Evolutionary conservation across 2,113 vertebrate genomes (phyloP).

Genomic region (Hemiscyllium ocellatum): DNA sequence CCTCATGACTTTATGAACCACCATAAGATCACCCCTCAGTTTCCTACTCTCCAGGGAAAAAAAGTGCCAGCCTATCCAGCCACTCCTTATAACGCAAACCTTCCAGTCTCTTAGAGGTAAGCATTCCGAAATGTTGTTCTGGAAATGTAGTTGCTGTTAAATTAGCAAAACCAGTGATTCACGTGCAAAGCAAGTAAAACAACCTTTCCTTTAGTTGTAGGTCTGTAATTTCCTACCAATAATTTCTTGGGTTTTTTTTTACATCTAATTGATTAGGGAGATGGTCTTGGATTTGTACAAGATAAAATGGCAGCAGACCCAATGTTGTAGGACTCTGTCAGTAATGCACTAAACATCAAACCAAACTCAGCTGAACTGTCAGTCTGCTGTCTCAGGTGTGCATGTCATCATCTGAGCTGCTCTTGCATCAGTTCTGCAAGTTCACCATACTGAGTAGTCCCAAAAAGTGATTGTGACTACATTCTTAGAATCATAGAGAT

Average conservation of each 20-base stretch:
- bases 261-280: neutral
- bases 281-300: neutral
- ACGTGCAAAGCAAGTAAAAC: neutral
- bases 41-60: too few relatives aligned
- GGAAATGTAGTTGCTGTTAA: neutral
- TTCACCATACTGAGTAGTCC: neutral
- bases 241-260: neutral
- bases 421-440: neutral
- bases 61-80: too few relatives aligned
- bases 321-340: neutral
- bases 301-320: neutral
- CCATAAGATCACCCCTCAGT: too few relatives aligned
- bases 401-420: neutral
- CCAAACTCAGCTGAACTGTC: neutral
- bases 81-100: too few relatives aligned
- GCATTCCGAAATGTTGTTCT: neutral
- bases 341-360: neutral
- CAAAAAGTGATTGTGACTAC: too few relatives aligned
- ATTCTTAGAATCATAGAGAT: too few relatives aligned
- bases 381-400: neutral
- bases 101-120: neutral
- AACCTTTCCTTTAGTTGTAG: neutral
- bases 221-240: neutral
- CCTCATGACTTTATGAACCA: too few relatives aligned
- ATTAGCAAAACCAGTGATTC: neutral